Evolutionary conservation across 2,113 vertebrate species (phyloP).

Genomic region (Pantherophis guttatus): DNA sequence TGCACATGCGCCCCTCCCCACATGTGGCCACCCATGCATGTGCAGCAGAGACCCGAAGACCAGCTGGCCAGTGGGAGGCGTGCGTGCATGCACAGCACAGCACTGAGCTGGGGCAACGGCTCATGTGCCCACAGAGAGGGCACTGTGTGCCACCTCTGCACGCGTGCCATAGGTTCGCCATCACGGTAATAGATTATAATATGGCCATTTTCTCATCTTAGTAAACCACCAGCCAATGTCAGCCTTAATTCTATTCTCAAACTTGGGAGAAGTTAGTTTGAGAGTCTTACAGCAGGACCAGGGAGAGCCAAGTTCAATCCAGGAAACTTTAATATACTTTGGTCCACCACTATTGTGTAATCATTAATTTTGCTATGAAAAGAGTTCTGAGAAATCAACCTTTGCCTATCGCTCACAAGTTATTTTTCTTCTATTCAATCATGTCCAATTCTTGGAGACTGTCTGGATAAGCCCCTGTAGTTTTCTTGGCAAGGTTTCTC

Average conservation of each 20-base stretch:
- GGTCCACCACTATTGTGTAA: background rate
- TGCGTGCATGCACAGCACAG: too few relatives aligned
- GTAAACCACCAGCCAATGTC: background rate
- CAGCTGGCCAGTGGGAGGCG: too few relatives aligned
- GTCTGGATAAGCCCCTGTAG: too few relatives aligned
- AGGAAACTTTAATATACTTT: background rate
- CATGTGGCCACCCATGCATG: too few relatives aligned
- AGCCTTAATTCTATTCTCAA: background rate
- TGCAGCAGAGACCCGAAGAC: too few relatives aligned
- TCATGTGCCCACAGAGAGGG: too few relatives aligned
- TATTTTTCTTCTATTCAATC: background rate
- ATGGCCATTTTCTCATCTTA: background rate
- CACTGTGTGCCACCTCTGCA: too few relatives aligned
- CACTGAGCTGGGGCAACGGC: too few relatives aligned
- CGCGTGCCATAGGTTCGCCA: too few relatives aligned
- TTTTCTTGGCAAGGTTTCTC: too few relatives aligned
- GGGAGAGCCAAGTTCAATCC: background rate
- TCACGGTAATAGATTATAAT: background rate
- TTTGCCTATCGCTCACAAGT: background rate
- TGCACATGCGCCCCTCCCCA: too few relatives aligned
- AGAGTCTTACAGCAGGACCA: background rate
- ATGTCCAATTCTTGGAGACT: too few relatives aligned
- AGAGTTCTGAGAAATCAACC: background rate
- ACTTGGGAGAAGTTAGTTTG: background rate
- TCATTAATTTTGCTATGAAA: background rate